A percentile compares a stretch with the other conserved stretches of the same genome.
Conservation (phyloP, 2,797 vertebrate genomes). For the Diplodus sargus region DNA sequence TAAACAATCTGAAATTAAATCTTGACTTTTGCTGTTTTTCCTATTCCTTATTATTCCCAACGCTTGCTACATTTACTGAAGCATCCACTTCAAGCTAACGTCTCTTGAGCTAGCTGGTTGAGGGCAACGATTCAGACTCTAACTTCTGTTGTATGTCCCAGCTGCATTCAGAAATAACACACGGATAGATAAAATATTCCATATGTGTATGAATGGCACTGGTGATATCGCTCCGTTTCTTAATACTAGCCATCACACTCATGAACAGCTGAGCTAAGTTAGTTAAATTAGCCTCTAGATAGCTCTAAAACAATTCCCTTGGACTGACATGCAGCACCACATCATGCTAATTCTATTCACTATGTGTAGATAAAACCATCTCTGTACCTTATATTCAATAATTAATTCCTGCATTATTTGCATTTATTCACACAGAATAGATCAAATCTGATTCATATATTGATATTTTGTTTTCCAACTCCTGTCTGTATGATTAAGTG, state of each 20-base stretch:
- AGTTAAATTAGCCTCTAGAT: neutral
- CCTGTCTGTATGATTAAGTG: neutral
- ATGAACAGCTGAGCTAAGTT: neutral
- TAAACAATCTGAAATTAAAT: neutral
- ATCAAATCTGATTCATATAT: neutral
- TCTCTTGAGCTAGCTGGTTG: neutral
- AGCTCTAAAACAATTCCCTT: neutral
- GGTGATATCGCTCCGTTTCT: neutral
- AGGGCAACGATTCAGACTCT: neutral
- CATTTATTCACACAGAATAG: neutral
- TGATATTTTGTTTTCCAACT: neutral
- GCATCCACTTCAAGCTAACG: neutral
- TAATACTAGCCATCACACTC: too few species aligned
- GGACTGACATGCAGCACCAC: neutral
- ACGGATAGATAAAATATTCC: fast-evolving
- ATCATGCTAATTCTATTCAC: neutral
- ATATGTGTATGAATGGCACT: neutral
- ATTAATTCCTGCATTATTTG: neutral
- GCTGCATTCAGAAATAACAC: neutral
- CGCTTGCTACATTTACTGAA: conserved; percentile 4
- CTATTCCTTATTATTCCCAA: neutral
- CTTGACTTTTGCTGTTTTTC: neutral
- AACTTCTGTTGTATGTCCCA: neutral
- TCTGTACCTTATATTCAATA: neutral
- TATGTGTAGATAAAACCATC: neutral